A percentile compares a stretch with the other conserved stretches of the same genome.
Conservation (phyloP, 2,888 invertebrate species). For the Nebria salina region DNA sequence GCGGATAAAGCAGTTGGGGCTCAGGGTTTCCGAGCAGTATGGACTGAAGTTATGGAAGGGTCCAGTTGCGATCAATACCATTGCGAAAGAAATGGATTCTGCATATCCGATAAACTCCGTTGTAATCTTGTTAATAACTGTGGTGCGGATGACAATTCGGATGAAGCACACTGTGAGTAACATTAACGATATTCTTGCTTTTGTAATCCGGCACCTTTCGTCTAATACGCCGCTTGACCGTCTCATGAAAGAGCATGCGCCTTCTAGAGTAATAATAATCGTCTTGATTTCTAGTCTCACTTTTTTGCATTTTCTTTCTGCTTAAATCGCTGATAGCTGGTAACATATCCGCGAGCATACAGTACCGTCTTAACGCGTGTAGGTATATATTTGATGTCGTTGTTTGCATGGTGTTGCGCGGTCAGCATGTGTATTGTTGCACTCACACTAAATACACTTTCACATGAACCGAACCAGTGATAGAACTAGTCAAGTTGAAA, state of each 20-base stretch:
- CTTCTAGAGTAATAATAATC: neutral
- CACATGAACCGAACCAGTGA: neutral
- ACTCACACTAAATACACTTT: neutral
- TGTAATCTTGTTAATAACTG: conserved; percentile 88
- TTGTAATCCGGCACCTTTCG: neutral
- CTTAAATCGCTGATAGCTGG: neutral
- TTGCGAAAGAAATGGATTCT: conserved; percentile 77
- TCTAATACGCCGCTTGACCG: neutral
- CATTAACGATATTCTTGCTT: neutral
- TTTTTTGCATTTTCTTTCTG: neutral
- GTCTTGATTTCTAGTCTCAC: neutral
- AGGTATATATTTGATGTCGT: neutral
- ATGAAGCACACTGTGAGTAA: conserved; percentile 84
- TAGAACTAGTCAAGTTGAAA: neutral
- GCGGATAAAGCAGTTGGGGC: conserved; percentile 95
- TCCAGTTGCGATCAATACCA: conserved; percentile 76
- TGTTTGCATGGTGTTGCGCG: neutral
- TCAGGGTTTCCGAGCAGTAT: conserved; percentile 91
- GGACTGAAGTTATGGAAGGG: conserved; percentile 87
- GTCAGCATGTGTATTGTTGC: neutral
- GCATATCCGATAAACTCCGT: conserved; percentile 79
- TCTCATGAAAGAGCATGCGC: neutral
- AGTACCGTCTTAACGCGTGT: conserved; percentile 15
- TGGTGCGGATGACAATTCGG: conserved; percentile 78
- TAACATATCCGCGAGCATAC: conserved; percentile 2